Evolutionary conservation across 37 sponge, comb jelly and placozoan genomes (phyloP).

Genomic region (Hexactinellida sp.): DNA sequence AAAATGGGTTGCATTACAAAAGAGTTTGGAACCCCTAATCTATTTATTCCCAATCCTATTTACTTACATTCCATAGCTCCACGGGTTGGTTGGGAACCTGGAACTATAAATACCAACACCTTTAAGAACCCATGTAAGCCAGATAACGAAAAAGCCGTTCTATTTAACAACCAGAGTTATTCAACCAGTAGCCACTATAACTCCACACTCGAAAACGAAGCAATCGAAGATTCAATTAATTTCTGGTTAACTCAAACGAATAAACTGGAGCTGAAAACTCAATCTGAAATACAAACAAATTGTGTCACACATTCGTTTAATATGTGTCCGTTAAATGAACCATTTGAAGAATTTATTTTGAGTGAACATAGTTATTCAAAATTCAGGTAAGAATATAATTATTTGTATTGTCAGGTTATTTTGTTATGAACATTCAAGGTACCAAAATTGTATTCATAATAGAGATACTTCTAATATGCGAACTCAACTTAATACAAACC

Average conservation of each 20-base stretch:
- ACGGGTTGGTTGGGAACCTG: background rate
- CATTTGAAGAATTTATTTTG: background rate
- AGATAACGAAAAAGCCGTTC: background rate
- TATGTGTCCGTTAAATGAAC: background rate
- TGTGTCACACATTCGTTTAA: background rate
- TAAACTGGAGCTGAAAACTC: background rate
- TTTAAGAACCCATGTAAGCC: no score
- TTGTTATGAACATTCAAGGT: no score
- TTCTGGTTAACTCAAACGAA: background rate
- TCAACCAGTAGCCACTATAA: background rate
- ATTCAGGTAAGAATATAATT: constrained; percentile 2
- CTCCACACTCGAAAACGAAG: background rate
- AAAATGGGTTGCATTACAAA: no score
- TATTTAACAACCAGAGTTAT: background rate
- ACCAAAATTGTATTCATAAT: no score
- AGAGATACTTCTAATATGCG: no score
- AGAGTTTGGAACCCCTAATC: no score
- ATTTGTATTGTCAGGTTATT: no score
- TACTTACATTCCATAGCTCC: no score
- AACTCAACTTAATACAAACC: no score
- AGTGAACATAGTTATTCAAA: background rate
- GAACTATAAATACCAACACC: background rate
- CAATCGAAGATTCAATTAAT: background rate
- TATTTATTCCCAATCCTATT: no score
- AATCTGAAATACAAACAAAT: no score